phyloP scores from a whole-genome alignment of 2,113 vertebrate species.

The Damaliscus lunatus region DNA sequence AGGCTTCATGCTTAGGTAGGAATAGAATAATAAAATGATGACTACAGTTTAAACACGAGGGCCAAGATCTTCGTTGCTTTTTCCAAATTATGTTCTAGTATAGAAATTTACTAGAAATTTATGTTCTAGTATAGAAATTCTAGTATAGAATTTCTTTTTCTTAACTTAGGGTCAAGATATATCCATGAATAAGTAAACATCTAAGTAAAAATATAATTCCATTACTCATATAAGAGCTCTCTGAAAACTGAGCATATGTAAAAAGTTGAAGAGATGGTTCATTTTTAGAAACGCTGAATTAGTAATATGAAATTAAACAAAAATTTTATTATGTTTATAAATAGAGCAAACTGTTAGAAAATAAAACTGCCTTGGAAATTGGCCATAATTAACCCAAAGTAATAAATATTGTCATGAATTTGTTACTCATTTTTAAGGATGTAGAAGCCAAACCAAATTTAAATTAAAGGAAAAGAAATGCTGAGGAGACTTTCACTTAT shows the following conservation, averaged over 20 bases:
- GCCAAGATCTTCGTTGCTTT: not conserved
- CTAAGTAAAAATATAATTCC: not conserved
- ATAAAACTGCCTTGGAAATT: not conserved
- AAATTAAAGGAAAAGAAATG: not conserved
- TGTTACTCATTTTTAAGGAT: not conserved
- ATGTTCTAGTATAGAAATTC: not conserved
- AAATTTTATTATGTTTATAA: not conserved
- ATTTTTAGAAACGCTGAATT: not conserved
- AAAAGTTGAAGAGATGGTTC: not conserved
- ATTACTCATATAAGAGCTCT: not conserved
- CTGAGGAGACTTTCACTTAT: not conserved
- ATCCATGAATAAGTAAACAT: not conserved
- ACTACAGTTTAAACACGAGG: not conserved
- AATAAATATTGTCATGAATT: not conserved
- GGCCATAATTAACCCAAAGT: not conserved
- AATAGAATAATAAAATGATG: not conserved
- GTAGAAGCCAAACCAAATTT: not conserved
- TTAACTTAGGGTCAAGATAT: not conserved
- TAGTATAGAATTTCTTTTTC: not conserved
- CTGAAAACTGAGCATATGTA: not conserved
- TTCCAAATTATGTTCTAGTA: not conserved
- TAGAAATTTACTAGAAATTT: not conserved
- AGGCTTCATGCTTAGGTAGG: not conserved
- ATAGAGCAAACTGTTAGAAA: slow-evolving; percentile 1
- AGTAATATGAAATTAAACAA: not conserved